phyloP scores from a whole-genome alignment of 2,888 invertebrate species.

The Callyntrura sp. region DNA sequence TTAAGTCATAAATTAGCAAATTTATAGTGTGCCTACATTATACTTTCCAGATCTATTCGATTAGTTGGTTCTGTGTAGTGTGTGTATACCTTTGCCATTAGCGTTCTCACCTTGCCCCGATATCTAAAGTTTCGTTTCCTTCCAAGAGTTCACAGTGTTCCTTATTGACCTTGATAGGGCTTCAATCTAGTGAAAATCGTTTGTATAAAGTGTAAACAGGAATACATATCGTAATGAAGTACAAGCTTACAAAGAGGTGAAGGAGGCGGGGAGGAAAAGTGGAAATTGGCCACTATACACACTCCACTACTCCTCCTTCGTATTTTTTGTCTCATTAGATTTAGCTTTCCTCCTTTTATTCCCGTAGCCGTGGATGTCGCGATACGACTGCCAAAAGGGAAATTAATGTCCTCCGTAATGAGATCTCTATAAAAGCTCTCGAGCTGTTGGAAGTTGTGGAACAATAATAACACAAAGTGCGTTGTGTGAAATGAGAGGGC shows the following conservation, averaged over 20 bases:
- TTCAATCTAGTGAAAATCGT: slow-evolving; percentile 27
- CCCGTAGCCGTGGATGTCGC: slow-evolving; percentile 6
- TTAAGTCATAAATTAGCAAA: no score
- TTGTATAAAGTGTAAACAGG: no score
- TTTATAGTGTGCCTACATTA: no score
- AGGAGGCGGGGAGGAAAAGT: slow-evolving; percentile 3
- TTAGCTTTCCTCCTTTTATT: slow-evolving; percentile 45
- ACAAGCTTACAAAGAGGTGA: slow-evolving; percentile 24
- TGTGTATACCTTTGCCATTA: no score
- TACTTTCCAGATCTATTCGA: no score
- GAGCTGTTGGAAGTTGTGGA: not conserved
- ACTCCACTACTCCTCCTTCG: slow-evolving; percentile 26
- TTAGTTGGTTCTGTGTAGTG: no score
- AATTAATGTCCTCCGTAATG: slow-evolving; percentile 51
- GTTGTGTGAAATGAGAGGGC: no score
- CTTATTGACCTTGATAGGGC: slow-evolving; percentile 10
- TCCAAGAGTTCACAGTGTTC: no score
- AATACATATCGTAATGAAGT: slow-evolving; percentile 27
- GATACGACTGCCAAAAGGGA: slow-evolving; percentile 49
- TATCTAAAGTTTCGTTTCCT: no score
- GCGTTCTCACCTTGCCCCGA: no score
- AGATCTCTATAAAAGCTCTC: slow-evolving; percentile 20
- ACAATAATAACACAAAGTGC: slow-evolving; percentile 34
- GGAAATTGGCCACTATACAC: slow-evolving; percentile 56
- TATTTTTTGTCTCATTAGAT: slow-evolving; percentile 49